Evolutionary conservation across 2,797 vertebrate genomes (phyloP), one percentile per base, ranked within the genome.

Genomic region (Phrynocephalus forsythii): DNA sequence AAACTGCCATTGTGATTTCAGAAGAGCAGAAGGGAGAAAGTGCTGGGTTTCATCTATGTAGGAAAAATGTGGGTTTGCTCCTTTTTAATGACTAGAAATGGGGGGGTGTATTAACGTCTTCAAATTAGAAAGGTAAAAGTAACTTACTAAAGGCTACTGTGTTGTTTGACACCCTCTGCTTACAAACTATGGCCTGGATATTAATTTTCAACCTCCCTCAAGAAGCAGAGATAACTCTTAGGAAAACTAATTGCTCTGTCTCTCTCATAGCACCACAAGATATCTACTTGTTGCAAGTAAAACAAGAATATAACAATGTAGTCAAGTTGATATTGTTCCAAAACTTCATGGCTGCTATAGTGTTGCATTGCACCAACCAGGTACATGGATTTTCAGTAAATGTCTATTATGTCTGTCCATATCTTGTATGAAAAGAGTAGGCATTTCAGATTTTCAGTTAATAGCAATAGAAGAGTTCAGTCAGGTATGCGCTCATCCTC

Each of bases 1-100:
- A 80, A 86, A 79, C n/a, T 56, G 44, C 20, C 60, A 67, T 85
- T 16, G 28, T 85, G 75, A 68, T 11, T 26, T 76, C 22, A 84
- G 71, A 75, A 63, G 56, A 84, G 60, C 38, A 15, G 56, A 15
- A 15, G 5, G 56, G 50, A 60, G 68, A 33, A 13, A 77, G 9
- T 5, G 5, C 60, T 48, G 20, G 9, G 28, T 48, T 77, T 77
- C 77, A 16, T 28, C 1, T 66, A 78, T 26, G 56, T 33, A 33
- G 33, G 2, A 33, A 33, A 56, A 13, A n/a, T 69, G 24, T n/a
- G 69, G 1, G 26, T 30, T 83, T 71, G 15, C 66, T 50, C 24
- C 28, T 69, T 83, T 38, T 56, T 22, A 83, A 72, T 56, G 52
- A 38, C 6, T 63, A 56, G 5, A 20, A 7, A 33, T 28, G 18